Evolutionary conservation across 2,113 vertebrate genomes (phyloP), one percentile per base, ranked within the genome.

Genomic region (Mobula hypostoma): DNA sequence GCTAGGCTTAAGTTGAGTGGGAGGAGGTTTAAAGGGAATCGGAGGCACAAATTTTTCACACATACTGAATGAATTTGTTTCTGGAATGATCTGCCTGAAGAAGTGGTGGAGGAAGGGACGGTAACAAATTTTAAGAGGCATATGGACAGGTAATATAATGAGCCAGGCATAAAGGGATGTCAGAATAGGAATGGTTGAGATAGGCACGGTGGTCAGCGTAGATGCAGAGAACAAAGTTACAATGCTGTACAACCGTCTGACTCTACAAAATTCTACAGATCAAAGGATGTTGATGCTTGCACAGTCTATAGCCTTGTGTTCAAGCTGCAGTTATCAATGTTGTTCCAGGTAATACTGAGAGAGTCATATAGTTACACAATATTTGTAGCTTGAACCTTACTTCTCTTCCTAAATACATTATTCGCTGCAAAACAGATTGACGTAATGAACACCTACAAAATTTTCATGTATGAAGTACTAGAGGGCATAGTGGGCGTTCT

Each of bases 391-490:
- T 56, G 40, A 93, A 72, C 70, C 8, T 87, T 87, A 61, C 48
- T 92, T 72, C 90, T 72, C 91, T 74, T 93, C 27, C 91, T 32
- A 56, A 93, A 93, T 93, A 76, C 14, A 93, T 70, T 72, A 19
- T 36, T 72, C 17, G 36, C 9, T 19, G 90, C 61, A 93, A 68
- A 68, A 68, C 90, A 74, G 90, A 40, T 93, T 48, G 90, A 93
- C 9, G 32, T 17, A 93, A 93, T 48, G 27, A 36, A 74, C 29
- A 40, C 36, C 72, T 24, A 9, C 68, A 93, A 36, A 72, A 93
- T 93, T 93, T 76, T 27, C 66, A 93, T 74, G 9, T 21, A 93
- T 27, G 32, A 56, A 14, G 21, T 21, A 12, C 40, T 74, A 36
- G 90, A 74, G 90, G 90, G 68, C 68, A 93, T 6, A 0, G 24